Conservation (phyloP, 2,888 invertebrate species). For the Icerya purchasi region DNA sequence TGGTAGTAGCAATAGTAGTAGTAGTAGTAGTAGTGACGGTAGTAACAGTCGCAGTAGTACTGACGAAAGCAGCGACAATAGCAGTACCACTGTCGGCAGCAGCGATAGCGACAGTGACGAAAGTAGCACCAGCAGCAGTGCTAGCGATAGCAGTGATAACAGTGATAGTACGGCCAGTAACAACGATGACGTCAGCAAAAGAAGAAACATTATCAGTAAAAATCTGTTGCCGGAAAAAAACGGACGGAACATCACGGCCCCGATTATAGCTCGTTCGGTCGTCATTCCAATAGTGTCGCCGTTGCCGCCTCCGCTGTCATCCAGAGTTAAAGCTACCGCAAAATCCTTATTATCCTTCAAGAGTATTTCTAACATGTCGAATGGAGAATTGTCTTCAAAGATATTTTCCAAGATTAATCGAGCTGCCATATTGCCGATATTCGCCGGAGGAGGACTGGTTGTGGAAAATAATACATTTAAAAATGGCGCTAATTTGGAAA, state of each 20-base stretch:
- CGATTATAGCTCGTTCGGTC: too few relatives aligned
- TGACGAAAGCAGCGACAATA: slow-evolving; percentile 16
- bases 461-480: too few relatives aligned
- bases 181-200: slow-evolving; percentile 17
- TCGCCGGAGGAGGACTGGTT: too few relatives aligned
- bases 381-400: background rate
- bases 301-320: too few relatives aligned
- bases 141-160: slow-evolving; percentile 17
- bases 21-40: slow-evolving; percentile 16
- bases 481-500: too few relatives aligned
- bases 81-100: slow-evolving; percentile 15
- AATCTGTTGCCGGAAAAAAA: too few relatives aligned
- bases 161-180: slow-evolving; percentile 14
- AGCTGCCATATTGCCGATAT: background rate
- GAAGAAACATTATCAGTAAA: slow-evolving; percentile 16
- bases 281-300: too few relatives aligned
- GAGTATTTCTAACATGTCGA: background rate
- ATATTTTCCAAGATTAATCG: background rate
- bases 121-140: slow-evolving; percentile 18
- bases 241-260: too few relatives aligned
- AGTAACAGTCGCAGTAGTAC: slow-evolving; percentile 14
- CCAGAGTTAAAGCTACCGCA: background rate
- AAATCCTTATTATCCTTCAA: background rate
- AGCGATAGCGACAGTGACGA: slow-evolving; percentile 20
- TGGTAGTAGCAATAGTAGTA: slow-evolving; percentile 13